Evolutionary conservation across 2,888 invertebrate species (phyloP).

Genomic region (Calliphora vomitoria): DNA sequence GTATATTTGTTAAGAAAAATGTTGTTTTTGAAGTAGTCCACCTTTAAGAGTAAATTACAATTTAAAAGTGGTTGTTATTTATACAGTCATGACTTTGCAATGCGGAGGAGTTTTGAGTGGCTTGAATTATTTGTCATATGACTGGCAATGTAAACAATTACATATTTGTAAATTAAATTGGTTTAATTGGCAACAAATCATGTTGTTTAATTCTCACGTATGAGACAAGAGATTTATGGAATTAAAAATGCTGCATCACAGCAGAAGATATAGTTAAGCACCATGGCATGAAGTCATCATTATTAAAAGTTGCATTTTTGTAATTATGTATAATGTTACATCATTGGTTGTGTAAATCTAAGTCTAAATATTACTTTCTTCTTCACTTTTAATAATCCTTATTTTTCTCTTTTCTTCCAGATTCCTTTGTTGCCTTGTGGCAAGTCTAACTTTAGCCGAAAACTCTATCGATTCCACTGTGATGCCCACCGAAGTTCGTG

Average conservation of each 20-base stretch:
- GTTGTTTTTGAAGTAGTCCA: constrained; percentile 52
- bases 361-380: too few species aligned
- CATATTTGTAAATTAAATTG: constrained; percentile 13
- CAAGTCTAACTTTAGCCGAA: constrained; percentile 77
- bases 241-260: not conserved
- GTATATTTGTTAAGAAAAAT: constrained; percentile 33
- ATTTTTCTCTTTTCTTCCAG: constrained; percentile 73
- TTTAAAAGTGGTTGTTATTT: not conserved
- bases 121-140: constrained; percentile 7
- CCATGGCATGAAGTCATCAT: too few species aligned
- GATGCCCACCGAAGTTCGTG: constrained; percentile 69
- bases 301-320: too few species aligned
- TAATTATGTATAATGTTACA: too few species aligned
- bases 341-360: not conserved
- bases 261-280: too few species aligned
- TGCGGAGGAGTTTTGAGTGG: constrained; percentile 57
- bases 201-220: not conserved
- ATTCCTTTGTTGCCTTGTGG: constrained; percentile 78
- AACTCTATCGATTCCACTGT: constrained; percentile 71
- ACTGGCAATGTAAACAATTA: constrained; percentile 4
- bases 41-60: constrained; percentile 42
- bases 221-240: constrained; percentile 32
- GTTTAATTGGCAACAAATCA: constrained; percentile 8
- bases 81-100: constrained; percentile 51
- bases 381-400: not conserved